Conservation (phyloP, 1,140 invertebrate genomes). For the Bombus waltoni region DNA sequence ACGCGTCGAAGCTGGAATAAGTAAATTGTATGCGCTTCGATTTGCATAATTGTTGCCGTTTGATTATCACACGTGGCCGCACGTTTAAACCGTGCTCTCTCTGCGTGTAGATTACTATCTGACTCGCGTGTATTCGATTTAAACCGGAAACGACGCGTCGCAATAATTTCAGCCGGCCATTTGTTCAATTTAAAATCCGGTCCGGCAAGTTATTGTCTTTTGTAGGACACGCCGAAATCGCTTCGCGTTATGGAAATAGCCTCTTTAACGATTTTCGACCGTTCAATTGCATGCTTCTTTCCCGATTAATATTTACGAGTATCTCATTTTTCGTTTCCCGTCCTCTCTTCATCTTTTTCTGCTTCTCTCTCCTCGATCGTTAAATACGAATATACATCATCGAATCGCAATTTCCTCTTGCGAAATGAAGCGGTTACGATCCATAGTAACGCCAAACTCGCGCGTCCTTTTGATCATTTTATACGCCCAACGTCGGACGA, state of each 20-base stretch:
- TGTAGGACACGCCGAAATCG: not conserved
- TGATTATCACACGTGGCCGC: slow-evolving; percentile 36
- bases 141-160: slow-evolving; percentile 28
- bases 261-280: slow-evolving; percentile 26
- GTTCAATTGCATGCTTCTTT: not conserved
- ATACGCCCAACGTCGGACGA: not conserved
- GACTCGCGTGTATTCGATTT: slow-evolving; percentile 32
- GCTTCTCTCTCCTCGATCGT: not conserved
- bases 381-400: not conserved
- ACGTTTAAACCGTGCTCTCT: slow-evolving; percentile 6
- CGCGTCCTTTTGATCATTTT: slow-evolving; percentile 17
- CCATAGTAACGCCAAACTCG: not conserved
- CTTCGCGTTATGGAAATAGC: slow-evolving; percentile 25
- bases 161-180: slow-evolving; percentile 21
- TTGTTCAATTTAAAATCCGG: slow-evolving; percentile 42
- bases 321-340: not conserved
- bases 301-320: slow-evolving; percentile 18
- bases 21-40: slow-evolving; percentile 32
- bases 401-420: not conserved
- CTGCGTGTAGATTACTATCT: slow-evolving; percentile 32
- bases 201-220: slow-evolving; percentile 22
- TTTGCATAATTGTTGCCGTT: slow-evolving; percentile 50
- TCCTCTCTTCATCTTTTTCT: not conserved
- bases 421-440: not conserved
- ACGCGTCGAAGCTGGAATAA: slow-evolving; percentile 8